Evolutionary conservation across 2,113 vertebrate genomes (phyloP), one percentile per base, ranked within the genome.

Genomic region (Grammomys surdaster): DNA sequence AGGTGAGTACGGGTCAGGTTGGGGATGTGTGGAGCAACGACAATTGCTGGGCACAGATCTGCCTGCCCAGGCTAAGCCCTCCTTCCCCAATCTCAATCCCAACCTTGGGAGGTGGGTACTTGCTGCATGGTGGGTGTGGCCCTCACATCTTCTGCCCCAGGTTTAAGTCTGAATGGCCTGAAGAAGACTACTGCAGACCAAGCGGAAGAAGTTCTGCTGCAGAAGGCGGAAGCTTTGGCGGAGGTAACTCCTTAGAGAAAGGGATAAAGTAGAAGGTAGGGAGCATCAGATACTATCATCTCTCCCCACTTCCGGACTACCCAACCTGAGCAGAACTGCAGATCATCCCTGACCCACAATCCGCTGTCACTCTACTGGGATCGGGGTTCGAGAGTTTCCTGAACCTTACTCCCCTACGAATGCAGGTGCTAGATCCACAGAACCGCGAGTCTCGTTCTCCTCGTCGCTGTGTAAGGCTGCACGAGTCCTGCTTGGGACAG

Each of bases 401-500:
- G 48, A 28, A 87, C 2, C 51, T 75, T 65, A 67, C 7, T 95
- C 3, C 51, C 76, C 56, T 58, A 77, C 43, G 43, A 43, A 9
- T 7, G 2, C 98, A 99, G 99, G 98, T 98, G 31, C 31, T 99
- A 89, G 98, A 99, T 90, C 97, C 98, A 0, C 98, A 98, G 28
- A 98, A 97, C 67, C 98, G 99, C 0, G 98, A 99, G 80, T 98
- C 99, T 51, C 99, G 99, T 6, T 99, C 99, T 0, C 98, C 99
- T 0, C 99, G 99, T 9, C 99, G 99, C 95, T 99, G 99, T 0
- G 99, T 99, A 94, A 98, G 99, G 5, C 99, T 99, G 54, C 99
- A 99, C 48, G 99, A 99, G 98, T 99, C 99, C 46, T 99, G 99
- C 73, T 98, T 99, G 0, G 99, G 99, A 33, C 99, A 99, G 72